Evolutionary conservation across 2,888 invertebrate genomes (phyloP).

Genomic region (Drosophila aldrichi): DNA sequence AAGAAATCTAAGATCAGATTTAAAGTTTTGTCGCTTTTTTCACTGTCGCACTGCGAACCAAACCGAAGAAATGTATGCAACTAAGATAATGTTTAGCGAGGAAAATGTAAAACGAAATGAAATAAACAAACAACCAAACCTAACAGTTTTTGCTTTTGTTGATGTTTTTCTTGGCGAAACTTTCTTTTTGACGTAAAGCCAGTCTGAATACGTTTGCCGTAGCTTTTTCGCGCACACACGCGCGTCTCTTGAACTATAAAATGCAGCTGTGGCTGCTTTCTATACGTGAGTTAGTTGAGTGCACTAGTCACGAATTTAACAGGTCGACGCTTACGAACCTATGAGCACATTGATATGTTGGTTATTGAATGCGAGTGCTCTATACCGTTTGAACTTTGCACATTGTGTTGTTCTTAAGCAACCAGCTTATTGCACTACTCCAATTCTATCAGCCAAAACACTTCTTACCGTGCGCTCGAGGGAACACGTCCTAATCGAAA

Average conservation of each 20-base stretch:
- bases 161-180: slow-evolving; percentile 69
- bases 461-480: slow-evolving; percentile 74
- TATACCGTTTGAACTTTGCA: slow-evolving; percentile 9
- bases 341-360: slow-evolving; percentile 8
- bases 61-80: slow-evolving; percentile 40
- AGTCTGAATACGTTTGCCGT: slow-evolving; percentile 55
- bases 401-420: slow-evolving; percentile 13
- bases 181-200: slow-evolving; percentile 71
- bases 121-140: slow-evolving; percentile 56
- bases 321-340: not conserved
- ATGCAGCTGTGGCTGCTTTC: slow-evolving; percentile 74
- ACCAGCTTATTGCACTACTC: slow-evolving; percentile 10
- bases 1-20: slow-evolving; percentile 35
- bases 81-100: slow-evolving; percentile 42
- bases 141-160: slow-evolving; percentile 48
- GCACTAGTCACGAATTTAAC: slow-evolving; percentile 47
- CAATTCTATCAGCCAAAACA: slow-evolving; percentile 16
- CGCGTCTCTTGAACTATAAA: slow-evolving; percentile 63
- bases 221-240: slow-evolving; percentile 64
- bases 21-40: slow-evolving; percentile 46
- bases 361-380: slow-evolving; percentile 3
- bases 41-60: slow-evolving; percentile 23
- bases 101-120: slow-evolving; percentile 68
- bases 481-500: slow-evolving; percentile 71
- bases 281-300: slow-evolving; percentile 50